These are phyloP conservation scores for Drosophila diplacantha DNA, from an alignment of 2,888 invertebrate species.

Conservation along the genomic window DNA sequence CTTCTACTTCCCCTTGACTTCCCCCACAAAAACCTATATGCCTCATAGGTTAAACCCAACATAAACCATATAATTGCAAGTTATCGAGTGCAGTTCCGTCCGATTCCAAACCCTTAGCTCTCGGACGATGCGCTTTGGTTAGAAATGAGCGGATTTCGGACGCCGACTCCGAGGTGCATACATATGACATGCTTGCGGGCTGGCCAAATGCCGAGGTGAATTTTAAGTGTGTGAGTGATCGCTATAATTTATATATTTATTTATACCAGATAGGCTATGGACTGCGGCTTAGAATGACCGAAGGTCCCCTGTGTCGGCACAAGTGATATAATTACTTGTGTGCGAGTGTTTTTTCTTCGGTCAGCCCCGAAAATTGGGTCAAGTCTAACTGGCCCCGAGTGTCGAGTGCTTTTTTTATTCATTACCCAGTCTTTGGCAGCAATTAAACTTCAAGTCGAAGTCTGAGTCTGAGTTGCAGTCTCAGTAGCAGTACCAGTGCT, in stretches of 20 bases:
- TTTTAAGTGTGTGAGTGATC: slow-evolving; percentile 44
- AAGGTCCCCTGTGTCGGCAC: slow-evolving; percentile 29
- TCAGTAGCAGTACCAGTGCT: slow-evolving; percentile 6
- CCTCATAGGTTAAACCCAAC: background rate
- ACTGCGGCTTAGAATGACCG: slow-evolving; percentile 33
- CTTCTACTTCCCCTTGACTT: background rate
- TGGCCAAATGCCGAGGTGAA: slow-evolving; percentile 50
- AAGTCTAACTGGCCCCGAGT: slow-evolving; percentile 59
- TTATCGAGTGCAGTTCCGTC: slow-evolving; percentile 5
- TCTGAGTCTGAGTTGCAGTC: background rate
- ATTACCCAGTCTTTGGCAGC: slow-evolving; percentile 15
- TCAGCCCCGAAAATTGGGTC: slow-evolving; percentile 54
- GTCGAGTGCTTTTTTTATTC: slow-evolving; percentile 11
- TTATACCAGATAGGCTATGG: slow-evolving; percentile 1
- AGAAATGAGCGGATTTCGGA: slow-evolving; percentile 46
- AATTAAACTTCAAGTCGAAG: slow-evolving; percentile 45
- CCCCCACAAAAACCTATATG: background rate
- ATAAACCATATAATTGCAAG: slow-evolving; percentile 8
- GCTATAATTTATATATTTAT: slow-evolving; percentile 8
- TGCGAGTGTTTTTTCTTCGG: slow-evolving; percentile 36
- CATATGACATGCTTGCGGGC: slow-evolving; percentile 41
- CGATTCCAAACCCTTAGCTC: background rate
- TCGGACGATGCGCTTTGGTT: slow-evolving; percentile 48
- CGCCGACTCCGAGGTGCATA: slow-evolving; percentile 40
- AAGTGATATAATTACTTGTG: slow-evolving; percentile 31